These are phyloP conservation scores for Watsonalla binaria DNA, from an alignment of 2,888 invertebrate genomes.

Conservation along the genomic window DNA sequence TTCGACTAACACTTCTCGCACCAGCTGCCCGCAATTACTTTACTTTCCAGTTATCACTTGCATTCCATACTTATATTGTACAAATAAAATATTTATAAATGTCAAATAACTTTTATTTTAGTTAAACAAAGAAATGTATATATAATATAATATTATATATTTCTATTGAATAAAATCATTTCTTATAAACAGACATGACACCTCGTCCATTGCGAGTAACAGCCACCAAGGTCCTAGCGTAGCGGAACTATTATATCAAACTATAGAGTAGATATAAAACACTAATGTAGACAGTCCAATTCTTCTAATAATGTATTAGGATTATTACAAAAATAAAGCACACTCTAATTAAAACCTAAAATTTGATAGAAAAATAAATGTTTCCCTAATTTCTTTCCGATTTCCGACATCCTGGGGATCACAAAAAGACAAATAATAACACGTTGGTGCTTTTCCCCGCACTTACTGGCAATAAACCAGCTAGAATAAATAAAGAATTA, in stretches of 20 bases:
- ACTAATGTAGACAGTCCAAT: constrained; percentile 55
- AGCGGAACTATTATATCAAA: constrained; percentile 59
- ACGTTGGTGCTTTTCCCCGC: background rate
- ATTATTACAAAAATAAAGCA: constrained; percentile 6
- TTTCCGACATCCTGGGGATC: background rate
- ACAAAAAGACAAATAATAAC: background rate
- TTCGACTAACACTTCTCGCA: too few relatives aligned
- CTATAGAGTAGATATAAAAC: constrained; percentile 28
- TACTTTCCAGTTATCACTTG: too few relatives aligned
- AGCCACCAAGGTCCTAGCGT: constrained; percentile 59
- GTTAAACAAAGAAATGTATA: constrained; percentile 73
- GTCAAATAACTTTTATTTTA: constrained; percentile 75
- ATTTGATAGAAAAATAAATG: background rate
- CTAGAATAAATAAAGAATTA: background rate
- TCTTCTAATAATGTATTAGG: constrained; percentile 22
- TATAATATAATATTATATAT: constrained; percentile 56
- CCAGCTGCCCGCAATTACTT: too few relatives aligned
- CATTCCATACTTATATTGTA: background rate
- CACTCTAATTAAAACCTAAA: background rate
- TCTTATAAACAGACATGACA: constrained; percentile 62
- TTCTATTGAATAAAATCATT: constrained; percentile 66
- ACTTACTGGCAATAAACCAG: background rate
- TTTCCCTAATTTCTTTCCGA: background rate
- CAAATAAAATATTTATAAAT: constrained; percentile 36
- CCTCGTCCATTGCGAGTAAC: constrained; percentile 60